Percentiles rank a stretch among this genome's conserved stretches.
phyloP scores from a whole-genome alignment of 2,797 vertebrate species.

The Sebastes cheni region DNA sequence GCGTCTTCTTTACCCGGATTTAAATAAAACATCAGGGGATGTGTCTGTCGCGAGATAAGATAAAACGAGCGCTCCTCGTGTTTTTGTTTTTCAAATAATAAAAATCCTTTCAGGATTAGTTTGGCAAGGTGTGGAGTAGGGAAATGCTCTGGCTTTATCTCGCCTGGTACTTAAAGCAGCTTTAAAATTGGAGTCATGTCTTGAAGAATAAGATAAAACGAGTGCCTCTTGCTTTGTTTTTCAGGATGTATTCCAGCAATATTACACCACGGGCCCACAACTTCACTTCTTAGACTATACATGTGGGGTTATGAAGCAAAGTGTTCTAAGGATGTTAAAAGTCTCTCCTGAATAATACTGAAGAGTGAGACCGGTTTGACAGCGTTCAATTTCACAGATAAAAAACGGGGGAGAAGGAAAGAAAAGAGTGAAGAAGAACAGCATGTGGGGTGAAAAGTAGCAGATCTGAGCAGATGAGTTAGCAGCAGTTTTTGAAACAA shows the following conservation, averaged over 20 bases:
- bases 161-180: slow-evolving; percentile 3
- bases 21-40: background rate
- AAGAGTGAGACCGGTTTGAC: background rate
- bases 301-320: background rate
- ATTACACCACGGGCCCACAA: background rate
- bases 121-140: background rate
- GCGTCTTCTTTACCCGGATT: background rate
- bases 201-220: slow-evolving; percentile 41
- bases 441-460: slow-evolving; percentile 6
- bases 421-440: background rate
- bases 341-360: slow-evolving; percentile 1
- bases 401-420: background rate
- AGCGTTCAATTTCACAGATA: background rate
- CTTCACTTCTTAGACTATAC: background rate
- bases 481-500: background rate
- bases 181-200: slow-evolving; percentile 14
- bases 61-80: background rate
- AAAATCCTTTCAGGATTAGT: slow-evolving; percentile 26
- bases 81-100: slow-evolving; percentile 45
- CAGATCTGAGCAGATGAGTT: slow-evolving; percentile 3
- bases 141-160: slow-evolving; percentile 21
- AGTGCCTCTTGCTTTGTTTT: slow-evolving; percentile 25
- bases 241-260: background rate
- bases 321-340: background rate
- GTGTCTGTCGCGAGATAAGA: background rate